These are phyloP conservation scores for Drosophila neonasuta DNA, from an alignment of 2,888 invertebrate genomes.

Conservation along the genomic window DNA sequence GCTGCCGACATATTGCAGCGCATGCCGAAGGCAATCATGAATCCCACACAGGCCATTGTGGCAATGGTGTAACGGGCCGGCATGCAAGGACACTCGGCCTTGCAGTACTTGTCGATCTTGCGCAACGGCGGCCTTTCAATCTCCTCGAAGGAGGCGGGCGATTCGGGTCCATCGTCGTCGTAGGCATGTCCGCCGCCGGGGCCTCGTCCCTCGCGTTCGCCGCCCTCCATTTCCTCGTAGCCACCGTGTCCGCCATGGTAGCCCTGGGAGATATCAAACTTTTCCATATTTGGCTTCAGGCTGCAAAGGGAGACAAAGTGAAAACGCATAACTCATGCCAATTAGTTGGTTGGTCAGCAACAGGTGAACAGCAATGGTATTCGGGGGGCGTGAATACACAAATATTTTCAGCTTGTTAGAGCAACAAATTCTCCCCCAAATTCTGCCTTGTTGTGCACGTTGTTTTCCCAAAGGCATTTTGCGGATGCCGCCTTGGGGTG, in stretches of 20 bases:
- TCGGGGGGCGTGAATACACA: slow-evolving; percentile 69
- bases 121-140: slow-evolving; percentile 92
- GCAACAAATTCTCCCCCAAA: slow-evolving; percentile 50
- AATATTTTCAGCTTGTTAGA: slow-evolving; percentile 78
- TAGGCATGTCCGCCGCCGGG: slow-evolving; percentile 78
- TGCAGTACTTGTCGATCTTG: slow-evolving; percentile 93
- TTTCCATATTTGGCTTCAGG: slow-evolving; percentile 78
- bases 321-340: slow-evolving; percentile 64
- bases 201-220: slow-evolving; percentile 77
- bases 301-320: slow-evolving; percentile 43
- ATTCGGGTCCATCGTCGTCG: slow-evolving; percentile 85
- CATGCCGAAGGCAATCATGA: slow-evolving; percentile 98
- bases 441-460: not conserved
- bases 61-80: slow-evolving; percentile 93
- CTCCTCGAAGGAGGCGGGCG: slow-evolving; percentile 90
- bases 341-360: slow-evolving; percentile 53
- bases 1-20: slow-evolving; percentile 99
- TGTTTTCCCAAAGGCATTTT: slow-evolving; percentile 66
- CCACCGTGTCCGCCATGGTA: slow-evolving; percentile 80
- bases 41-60: slow-evolving; percentile 92
- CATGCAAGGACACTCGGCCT: slow-evolving; percentile 93
- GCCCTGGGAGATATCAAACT: slow-evolving; percentile 81
- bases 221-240: slow-evolving; percentile 81
- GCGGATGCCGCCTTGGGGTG: slow-evolving; percentile 21
- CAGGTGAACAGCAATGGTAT: slow-evolving; percentile 36